phyloP scores from a whole-genome alignment of 2,797 vertebrate genomes.

The Acanthornis magna region DNA sequence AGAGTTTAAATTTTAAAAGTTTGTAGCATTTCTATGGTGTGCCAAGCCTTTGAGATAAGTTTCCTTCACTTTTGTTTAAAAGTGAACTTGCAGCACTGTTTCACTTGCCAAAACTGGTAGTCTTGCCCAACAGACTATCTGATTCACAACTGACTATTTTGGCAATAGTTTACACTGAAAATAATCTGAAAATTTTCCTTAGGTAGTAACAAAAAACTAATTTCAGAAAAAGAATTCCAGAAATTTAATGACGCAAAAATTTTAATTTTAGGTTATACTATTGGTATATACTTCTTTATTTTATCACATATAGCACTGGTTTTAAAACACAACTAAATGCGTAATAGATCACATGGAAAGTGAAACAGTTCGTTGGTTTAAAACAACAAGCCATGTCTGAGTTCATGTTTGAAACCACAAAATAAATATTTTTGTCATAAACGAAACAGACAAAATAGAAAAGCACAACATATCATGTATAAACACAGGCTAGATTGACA shows the following conservation, averaged over 20 bases:
- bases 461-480: constrained; percentile 59
- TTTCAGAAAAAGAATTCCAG: neutral
- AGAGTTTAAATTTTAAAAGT: constrained; percentile 24
- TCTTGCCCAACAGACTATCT: neutral
- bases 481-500: constrained; percentile 75
- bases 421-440: constrained; percentile 62
- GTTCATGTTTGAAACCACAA: constrained; percentile 71
- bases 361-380: constrained; percentile 73
- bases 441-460: constrained; percentile 67
- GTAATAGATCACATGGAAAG: constrained; percentile 47
- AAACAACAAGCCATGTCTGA: constrained; percentile 47
- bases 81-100: constrained; percentile 70
- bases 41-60: constrained; percentile 26
- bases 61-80: constrained; percentile 38
- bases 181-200: neutral
- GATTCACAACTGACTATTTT: neutral
- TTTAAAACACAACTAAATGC: neutral
- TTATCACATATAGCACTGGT: neutral
- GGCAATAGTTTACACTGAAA: neutral
- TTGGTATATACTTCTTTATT: neutral
- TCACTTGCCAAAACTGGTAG: constrained; percentile 69
- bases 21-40: constrained; percentile 30
- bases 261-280: neutral
- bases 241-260: neutral
- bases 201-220: neutral